Evolutionary conservation across 2,113 vertebrate genomes (phyloP).

Genomic region (Bubo scandiacus): DNA sequence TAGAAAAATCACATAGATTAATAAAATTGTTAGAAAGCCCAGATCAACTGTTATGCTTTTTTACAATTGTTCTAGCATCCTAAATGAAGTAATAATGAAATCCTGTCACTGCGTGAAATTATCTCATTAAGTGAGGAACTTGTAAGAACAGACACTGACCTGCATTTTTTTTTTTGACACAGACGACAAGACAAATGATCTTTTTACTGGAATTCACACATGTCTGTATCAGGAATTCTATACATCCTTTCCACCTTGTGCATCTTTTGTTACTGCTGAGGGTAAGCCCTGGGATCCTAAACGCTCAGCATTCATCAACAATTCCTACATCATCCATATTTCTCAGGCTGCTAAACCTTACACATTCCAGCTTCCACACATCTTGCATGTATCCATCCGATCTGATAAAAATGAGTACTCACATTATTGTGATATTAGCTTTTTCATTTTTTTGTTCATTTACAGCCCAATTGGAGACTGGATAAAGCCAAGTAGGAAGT

Average conservation of each 20-base stretch:
- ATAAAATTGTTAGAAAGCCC: neutral
- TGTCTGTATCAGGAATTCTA: neutral
- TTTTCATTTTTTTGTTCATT: neutral
- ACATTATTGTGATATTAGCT: neutral
- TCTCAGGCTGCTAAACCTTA: neutral
- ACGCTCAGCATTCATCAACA: neutral
- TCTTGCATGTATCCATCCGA: too few relatives aligned
- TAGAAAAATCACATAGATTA: neutral
- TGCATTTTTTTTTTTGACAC: neutral
- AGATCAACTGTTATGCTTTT: neutral
- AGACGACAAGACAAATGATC: accelerated
- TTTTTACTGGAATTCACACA: neutral
- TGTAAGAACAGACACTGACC: neutral
- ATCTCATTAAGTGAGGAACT: neutral
- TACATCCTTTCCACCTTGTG: neutral
- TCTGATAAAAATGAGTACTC: neutral
- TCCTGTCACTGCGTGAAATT: neutral
- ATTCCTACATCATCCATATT: neutral
- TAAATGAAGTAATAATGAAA: neutral
- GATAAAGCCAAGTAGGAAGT: neutral
- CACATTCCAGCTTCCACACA: neutral
- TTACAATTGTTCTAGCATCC: neutral
- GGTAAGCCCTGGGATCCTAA: neutral
- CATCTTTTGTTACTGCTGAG: neutral
- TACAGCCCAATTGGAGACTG: neutral